phyloP scores from a whole-genome alignment of 2,113 vertebrate species.

The Arenaria interpres region DNA sequence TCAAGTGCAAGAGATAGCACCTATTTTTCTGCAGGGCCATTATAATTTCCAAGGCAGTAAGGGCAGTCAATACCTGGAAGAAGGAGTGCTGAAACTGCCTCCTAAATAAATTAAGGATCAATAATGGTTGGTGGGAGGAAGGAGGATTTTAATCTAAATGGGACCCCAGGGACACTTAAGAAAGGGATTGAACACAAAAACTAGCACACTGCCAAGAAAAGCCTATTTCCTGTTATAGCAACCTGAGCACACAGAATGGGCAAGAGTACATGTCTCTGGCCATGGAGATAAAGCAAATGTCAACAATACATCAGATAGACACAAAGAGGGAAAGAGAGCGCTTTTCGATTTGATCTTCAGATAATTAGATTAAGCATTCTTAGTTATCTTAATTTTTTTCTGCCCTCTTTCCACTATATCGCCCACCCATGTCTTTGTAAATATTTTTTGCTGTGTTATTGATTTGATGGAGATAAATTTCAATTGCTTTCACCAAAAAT shows the following conservation, averaged over 20 bases:
- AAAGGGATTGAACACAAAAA: not conserved
- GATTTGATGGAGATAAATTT: not conserved
- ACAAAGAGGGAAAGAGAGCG: not conserved
- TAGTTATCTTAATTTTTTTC: not conserved
- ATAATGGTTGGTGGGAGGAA: conserved; percentile 39
- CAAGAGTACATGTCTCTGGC: not conserved
- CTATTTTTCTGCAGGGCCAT: conserved; percentile 39
- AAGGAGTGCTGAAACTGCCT: conserved; percentile 45
- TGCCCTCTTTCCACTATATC: rapidly evolving
- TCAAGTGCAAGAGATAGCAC: not conserved
- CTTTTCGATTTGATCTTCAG: not conserved
- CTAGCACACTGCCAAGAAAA: not conserved
- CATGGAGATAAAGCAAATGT: not conserved
- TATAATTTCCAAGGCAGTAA: conserved; percentile 41
- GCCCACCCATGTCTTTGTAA: not conserved
- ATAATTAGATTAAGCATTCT: not conserved
- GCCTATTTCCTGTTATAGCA: not conserved
- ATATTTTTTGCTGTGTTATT: not conserved
- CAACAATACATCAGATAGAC: rapidly evolving
- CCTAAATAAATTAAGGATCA: conserved; percentile 66
- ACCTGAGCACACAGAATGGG: not conserved
- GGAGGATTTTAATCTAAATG: conserved; percentile 49
- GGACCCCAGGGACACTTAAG: conserved; percentile 5
- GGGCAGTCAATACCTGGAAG: conserved; percentile 44
- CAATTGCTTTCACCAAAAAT: not conserved